Percentiles rank a stretch among this genome's conserved stretches.
These are phyloP conservation scores for Hafferia zeledoni DNA, from an alignment of 2,797 vertebrate species.

Conservation along the genomic window DNA sequence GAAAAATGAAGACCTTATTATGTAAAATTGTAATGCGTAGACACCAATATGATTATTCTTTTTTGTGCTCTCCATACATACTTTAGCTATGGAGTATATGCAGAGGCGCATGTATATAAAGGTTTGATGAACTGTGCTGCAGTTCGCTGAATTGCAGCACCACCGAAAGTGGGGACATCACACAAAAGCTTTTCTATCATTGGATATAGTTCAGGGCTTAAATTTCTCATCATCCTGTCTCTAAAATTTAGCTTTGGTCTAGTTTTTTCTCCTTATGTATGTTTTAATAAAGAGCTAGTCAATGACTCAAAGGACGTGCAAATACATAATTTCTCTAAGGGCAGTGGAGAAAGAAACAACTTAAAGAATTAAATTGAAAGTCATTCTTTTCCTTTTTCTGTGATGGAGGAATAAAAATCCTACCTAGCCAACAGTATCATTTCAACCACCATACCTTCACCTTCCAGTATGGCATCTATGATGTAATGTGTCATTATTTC, in stretches of 20 bases:
- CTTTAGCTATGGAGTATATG: not conserved
- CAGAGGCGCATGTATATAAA: not conserved
- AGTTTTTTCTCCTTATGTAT: not conserved
- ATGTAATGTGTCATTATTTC: not conserved
- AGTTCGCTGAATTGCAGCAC: not conserved
- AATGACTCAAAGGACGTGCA: not conserved
- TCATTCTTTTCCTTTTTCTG: not conserved
- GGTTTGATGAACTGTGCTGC: not conserved
- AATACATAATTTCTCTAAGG: not conserved
- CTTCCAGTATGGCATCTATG: not conserved
- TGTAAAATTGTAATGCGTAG: not conserved
- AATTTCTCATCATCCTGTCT: not conserved
- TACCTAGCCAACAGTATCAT: not conserved
- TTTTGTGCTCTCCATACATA: not conserved
- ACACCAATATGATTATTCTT: not conserved
- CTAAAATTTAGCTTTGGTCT: not conserved
- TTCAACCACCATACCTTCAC: not conserved
- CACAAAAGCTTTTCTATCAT: not conserved
- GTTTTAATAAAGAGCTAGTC: not conserved
- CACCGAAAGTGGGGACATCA: not conserved
- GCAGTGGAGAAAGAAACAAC: not conserved
- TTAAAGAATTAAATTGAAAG: not conserved
- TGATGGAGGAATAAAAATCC: not conserved
- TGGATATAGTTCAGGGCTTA: not conserved
- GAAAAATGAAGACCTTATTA: not conserved